Evolutionary conservation across 2,797 vertebrate genomes (phyloP).

Genomic region (Neomorphus geoffroyi): DNA sequence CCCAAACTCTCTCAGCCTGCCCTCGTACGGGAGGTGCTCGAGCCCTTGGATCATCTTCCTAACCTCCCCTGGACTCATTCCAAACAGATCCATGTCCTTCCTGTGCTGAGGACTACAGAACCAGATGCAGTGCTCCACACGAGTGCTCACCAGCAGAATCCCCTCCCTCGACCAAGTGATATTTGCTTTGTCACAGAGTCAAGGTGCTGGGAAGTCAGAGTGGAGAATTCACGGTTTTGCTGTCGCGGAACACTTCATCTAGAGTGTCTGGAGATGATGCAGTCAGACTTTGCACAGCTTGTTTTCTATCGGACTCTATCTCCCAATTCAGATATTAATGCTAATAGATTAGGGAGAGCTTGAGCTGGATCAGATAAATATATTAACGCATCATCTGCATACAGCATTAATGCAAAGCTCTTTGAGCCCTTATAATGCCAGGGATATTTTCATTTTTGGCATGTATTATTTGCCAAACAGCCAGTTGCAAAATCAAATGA

Average conservation of each 20-base stretch:
- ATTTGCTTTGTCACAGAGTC: neutral
- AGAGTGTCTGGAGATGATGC: neutral
- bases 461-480: neutral
- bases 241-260: neutral
- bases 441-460: slow-evolving; percentile 18
- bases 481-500: neutral
- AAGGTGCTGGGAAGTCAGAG: neutral
- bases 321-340: neutral
- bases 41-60: too few species aligned
- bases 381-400: slow-evolving; percentile 41
- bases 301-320: neutral
- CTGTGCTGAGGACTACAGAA: too few species aligned
- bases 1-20: too few species aligned
- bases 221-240: neutral
- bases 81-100: too few species aligned
- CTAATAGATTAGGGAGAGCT: slow-evolving; percentile 47
- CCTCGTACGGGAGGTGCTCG: too few species aligned
- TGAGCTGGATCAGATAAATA: slow-evolving; percentile 55
- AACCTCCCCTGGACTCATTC: too few species aligned
- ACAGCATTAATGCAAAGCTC: slow-evolving; percentile 45
- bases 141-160: too few species aligned
- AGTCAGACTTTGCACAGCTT: neutral
- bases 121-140: too few species aligned
- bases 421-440: slow-evolving; percentile 12
- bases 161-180: too few species aligned